phyloP scores from a whole-genome alignment of 1,140 invertebrate species.

The Lordiphosa mommai region DNA sequence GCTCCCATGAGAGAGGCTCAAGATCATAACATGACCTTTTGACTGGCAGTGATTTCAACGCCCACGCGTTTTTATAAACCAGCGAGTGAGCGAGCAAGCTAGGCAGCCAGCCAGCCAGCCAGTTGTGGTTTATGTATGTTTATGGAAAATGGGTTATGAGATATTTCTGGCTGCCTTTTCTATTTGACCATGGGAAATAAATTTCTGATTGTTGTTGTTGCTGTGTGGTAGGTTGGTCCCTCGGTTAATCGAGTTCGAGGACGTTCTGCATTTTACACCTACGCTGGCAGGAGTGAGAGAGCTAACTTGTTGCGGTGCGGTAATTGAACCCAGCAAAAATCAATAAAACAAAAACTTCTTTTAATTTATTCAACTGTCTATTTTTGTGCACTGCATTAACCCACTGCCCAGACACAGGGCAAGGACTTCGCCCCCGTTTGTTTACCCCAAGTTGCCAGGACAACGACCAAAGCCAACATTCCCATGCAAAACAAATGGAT shows the following conservation, averaged over 20 bases:
- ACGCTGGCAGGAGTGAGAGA: conserved; percentile 35
- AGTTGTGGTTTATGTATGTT: conserved; percentile 71
- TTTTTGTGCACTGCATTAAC: conserved; percentile 40
- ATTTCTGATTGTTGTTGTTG: conserved; percentile 26
- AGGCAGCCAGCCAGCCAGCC: conserved; percentile 1
- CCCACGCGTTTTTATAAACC: conserved; percentile 53
- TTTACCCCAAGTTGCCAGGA: conserved; percentile 44
- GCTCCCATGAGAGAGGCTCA: conserved; percentile 62
- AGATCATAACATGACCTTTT: conserved; percentile 78
- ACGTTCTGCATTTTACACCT: conserved; percentile 65
- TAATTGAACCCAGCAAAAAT: conserved; percentile 44
- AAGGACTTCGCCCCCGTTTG: conserved; percentile 55
- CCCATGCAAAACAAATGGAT: conserved; percentile 56
- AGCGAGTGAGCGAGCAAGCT: background rate
- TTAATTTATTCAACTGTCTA: conserved; percentile 28
- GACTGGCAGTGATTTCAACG: conserved; percentile 77
- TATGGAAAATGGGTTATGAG: conserved; percentile 78
- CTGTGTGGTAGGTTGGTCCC: conserved; percentile 36
- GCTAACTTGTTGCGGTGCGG: conserved; percentile 54
- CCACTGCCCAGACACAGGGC: conserved; percentile 63
- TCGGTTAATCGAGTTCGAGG: conserved; percentile 64
- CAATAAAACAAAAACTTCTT: conserved; percentile 31
- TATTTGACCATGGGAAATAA: conserved; percentile 78
- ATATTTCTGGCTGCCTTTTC: conserved; percentile 70
- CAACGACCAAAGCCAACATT: conserved; percentile 34